Evolutionary conservation across 2,888 invertebrate genomes (phyloP), one percentile per base, ranked within the genome.

Genomic region (Cheilosia scutellata): DNA sequence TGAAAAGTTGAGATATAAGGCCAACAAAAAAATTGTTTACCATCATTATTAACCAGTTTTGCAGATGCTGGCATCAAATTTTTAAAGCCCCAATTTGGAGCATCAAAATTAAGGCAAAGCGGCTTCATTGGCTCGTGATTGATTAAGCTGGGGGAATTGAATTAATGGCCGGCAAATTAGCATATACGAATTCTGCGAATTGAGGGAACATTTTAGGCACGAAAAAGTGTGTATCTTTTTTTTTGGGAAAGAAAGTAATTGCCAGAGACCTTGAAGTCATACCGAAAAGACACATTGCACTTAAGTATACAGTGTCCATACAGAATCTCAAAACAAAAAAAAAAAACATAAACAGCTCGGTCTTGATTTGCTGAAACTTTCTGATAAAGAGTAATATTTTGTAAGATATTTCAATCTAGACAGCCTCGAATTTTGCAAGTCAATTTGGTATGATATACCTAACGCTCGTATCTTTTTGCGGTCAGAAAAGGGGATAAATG

Each of bases 41-140:
- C 33, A 62, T 70, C 53, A 44, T 68, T 68, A 13, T 44, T 63
- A 77, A 77, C 77, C 62, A 70, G 77, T 77, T 70, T 77, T 27
- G 62, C 70, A n/a, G 42, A 58, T 55, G 31, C 9, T 11, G 11
- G 33, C 13, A 60, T 37, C 7, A 33, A 60, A 51, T 66, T 53
- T 51, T 60, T 58, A 49, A 58, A 49, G 7, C 33, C 31, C 11
- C 70, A 49, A 71, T 37, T 60, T 71, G 58, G 37, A 49, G 55
- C 55, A 42, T 51, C 37, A n/a, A 51, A 51, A 25, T 6, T 25
- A 16, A 47, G n/a, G 6, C n/a, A n/a, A 44, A 5, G n/a, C 11
- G 31, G 31, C 27, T n/a, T 7, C n/a, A 44, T 5, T 27, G 37
- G 40, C 5, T n/a, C 55, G 47, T 75, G 75, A 75, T 75, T 20